A percentile compares a stretch with the other conserved stretches of the same genome.
phyloP scores from a whole-genome alignment of 2,888 invertebrate genomes.

The Apocheima hispidaria region DNA sequence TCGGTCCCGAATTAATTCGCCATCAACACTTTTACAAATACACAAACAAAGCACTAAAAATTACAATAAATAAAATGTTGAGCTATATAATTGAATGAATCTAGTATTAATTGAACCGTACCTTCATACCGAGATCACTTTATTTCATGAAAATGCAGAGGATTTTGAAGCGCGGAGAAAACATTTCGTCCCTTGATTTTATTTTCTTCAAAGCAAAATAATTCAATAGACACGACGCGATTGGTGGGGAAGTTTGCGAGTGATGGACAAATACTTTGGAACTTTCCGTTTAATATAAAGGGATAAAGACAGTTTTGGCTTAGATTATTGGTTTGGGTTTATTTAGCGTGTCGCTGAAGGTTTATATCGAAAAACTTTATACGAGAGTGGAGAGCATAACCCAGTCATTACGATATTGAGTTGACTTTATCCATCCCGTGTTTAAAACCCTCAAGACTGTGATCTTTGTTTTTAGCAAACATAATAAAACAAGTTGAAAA shows the following conservation, averaged over 20 bases:
- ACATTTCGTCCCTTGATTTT: conserved; percentile 34
- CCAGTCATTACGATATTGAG: conserved; percentile 11
- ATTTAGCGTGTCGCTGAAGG: conserved; percentile 47
- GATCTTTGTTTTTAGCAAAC: too few relatives aligned
- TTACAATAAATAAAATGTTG: not conserved
- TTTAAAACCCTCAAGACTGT: too few relatives aligned
- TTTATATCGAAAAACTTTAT: conserved; percentile 53
- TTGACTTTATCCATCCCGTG: not conserved
- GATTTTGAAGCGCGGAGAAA: conserved; percentile 37
- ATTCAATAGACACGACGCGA: conserved; percentile 44
- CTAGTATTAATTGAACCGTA: conserved; percentile 22
- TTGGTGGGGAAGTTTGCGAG: conserved; percentile 51
- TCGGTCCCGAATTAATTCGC: conserved; percentile 20
- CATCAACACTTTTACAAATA: conserved; percentile 16
- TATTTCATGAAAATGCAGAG: conserved; percentile 30
- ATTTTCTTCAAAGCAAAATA: conserved; percentile 43
- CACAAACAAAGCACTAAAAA: not conserved
- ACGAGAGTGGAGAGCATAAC: conserved; percentile 21
- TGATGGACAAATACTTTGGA: conserved; percentile 54
- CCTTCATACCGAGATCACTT: conserved; percentile 20
- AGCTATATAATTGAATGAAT: not conserved
- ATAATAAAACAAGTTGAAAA: too few relatives aligned
- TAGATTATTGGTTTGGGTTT: conserved; percentile 50
- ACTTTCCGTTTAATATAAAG: conserved; percentile 53
- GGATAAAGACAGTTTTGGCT: conserved; percentile 52